Base-by-base conservation (phyloP, 92 coral and sea anemone species). In the Ricordea florida region DNA sequence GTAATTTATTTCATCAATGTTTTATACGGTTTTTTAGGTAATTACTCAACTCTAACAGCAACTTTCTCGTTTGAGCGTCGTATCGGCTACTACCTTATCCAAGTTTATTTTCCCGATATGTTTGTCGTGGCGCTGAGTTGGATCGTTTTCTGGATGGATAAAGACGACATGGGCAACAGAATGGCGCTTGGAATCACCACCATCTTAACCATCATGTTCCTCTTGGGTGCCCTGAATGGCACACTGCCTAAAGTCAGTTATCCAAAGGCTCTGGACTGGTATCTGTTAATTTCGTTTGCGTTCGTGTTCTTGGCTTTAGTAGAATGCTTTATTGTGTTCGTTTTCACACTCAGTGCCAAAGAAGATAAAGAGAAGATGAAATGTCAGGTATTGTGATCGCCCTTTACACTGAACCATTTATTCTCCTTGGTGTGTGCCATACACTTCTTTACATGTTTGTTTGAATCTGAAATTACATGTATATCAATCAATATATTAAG, bases 101-200 rank as follows among this genome's bases (percentile, higher is more conserved):
- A 83, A 55, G 81, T 89, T 30, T 89, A 89, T 72, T 58, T 84
- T 31, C 93, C 93, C 0, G 65, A 85, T 46, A 60, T 84, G 10
- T 84, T 89, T 30, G 77, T 89, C 10, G 93, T 89, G 28, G 51
- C 66, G 31, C 84, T 89, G 1, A 89, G 93, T 53, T 89, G 93
- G 93, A 89, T 89, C 23, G 90, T 86, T 3, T 84, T 89, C 68
- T 89, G 93, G 93, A 85, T 89, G 93, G 93, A 89, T 1, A 23
- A 79, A n/a, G 59, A 75, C 7, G 87, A 89, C 81, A 76, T 89
- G 6, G 90, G 87, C 1, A 67, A 84, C 44, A 80, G 93, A 65
- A 47, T 89, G 83, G 83, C 90, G 2, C 47, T 89, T 1, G 90
- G 89, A 22, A 79, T 89, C 40, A 85, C 90, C 27, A 84, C 93